Conservation (phyloP, 1,140 invertebrate species). For the Diachasma alloeum region DNA sequence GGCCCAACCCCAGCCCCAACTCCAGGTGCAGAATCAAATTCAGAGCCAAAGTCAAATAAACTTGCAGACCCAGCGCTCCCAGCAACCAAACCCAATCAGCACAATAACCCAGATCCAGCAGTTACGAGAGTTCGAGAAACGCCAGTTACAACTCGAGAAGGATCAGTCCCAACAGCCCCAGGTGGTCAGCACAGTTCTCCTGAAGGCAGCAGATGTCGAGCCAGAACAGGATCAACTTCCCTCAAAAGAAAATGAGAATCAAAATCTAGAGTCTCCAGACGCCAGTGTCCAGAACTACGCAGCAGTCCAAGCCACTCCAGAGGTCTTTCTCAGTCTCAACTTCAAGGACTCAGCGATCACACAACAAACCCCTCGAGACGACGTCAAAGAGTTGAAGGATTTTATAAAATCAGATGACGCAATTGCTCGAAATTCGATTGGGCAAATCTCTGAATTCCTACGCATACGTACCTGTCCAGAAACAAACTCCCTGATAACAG, state of each 20-base stretch:
- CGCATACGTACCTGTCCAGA: slow-evolving; percentile 55
- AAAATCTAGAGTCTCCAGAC: slow-evolving; percentile 46
- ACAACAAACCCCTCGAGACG: slow-evolving; percentile 48
- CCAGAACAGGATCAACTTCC: slow-evolving; percentile 50
- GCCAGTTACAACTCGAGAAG: slow-evolving; percentile 57
- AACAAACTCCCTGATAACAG: slow-evolving; percentile 53
- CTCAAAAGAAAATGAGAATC: slow-evolving; percentile 49
- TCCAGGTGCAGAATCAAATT: slow-evolving; percentile 61
- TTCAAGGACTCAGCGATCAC: slow-evolving; percentile 53
- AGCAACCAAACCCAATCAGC: slow-evolving; percentile 47
- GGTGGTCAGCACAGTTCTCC: slow-evolving; percentile 53
- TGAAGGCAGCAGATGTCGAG: slow-evolving; percentile 53
- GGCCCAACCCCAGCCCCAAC: slow-evolving; percentile 47
- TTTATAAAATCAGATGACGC: slow-evolving; percentile 50
- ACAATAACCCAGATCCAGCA: slow-evolving; percentile 56
- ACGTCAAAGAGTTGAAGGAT: slow-evolving; percentile 56
- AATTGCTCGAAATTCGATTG: slow-evolving; percentile 55
- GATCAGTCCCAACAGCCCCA: slow-evolving; percentile 40
- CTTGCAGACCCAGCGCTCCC: slow-evolving; percentile 57
- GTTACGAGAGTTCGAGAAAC: slow-evolving; percentile 56
- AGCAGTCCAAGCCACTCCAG: slow-evolving; percentile 56
- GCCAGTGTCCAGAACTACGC: slow-evolving; percentile 50
- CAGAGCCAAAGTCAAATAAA: slow-evolving; percentile 60
- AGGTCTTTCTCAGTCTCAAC: slow-evolving; percentile 59
- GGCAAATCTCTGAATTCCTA: slow-evolving; percentile 61